phyloP scores from a whole-genome alignment of 2,888 invertebrate species.

The Ferrisia virgata region DNA sequence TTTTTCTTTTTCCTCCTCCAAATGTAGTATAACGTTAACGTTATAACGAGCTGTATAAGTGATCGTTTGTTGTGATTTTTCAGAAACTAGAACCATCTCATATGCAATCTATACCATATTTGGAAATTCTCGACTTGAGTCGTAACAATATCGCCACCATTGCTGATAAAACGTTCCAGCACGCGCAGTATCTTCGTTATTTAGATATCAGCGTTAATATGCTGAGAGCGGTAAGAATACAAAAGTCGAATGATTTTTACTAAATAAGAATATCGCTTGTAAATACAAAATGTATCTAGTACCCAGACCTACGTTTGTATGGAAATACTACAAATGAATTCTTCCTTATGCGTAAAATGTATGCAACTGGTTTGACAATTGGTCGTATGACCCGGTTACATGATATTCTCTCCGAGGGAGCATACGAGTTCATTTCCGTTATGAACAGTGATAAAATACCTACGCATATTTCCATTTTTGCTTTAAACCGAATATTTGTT shows the following conservation, averaged over 20 bases:
- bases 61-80: constrained; percentile 51
- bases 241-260: background rate
- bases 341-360: background rate
- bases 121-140: constrained; percentile 77
- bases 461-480: background rate
- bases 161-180: constrained; percentile 76
- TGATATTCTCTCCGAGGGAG: background rate
- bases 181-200: constrained; percentile 66
- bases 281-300: background rate
- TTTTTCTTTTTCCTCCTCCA: background rate
- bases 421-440: background rate
- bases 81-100: constrained; percentile 66
- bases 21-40: too few relatives aligned
- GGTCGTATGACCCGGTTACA: background rate
- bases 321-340: background rate
- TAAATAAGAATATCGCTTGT: too few relatives aligned
- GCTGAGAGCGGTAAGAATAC: constrained; percentile 71
- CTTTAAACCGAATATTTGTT: background rate
- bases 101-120: constrained; percentile 62
- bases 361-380: background rate
- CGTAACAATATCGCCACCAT: constrained; percentile 79
- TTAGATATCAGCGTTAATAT: constrained; percentile 83
- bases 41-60: background rate
- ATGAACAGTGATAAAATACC: background rate
- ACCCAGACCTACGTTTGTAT: background rate